Percentiles rank a stretch among this genome's conserved stretches.
These are phyloP conservation scores for Myotis planiceps DNA, from an alignment of 2,797 vertebrate genomes.

Conservation along the genomic window DNA sequence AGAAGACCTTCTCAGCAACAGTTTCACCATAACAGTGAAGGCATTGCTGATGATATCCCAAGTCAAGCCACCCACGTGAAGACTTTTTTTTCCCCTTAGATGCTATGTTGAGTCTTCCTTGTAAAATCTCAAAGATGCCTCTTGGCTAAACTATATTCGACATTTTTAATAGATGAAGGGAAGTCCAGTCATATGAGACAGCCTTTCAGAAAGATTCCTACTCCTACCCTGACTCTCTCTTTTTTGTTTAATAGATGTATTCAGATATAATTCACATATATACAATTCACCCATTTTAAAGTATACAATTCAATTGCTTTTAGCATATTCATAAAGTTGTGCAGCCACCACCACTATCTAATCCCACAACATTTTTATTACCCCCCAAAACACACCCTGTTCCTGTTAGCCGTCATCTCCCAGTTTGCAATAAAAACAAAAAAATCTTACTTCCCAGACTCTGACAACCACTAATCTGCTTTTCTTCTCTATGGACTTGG, in stretches of 20 bases:
- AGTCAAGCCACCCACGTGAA: neutral
- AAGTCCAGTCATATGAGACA: neutral
- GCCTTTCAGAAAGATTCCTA: neutral
- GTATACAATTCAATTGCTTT: neutral
- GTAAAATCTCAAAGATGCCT: neutral
- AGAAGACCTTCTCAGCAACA: neutral
- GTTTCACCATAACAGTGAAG: neutral
- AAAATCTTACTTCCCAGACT: neutral
- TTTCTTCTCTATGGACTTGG: constrained; percentile 19
- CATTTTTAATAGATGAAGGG: constrained; percentile 15
- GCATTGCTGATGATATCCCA: neutral
- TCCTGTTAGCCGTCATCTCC: neutral
- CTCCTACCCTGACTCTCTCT: neutral
- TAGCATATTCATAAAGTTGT: neutral
- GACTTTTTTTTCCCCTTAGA: neutral
- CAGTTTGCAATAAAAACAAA: neutral
- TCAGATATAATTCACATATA: neutral
- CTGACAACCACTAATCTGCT: neutral
- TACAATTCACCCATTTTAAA: neutral
- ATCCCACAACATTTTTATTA: neutral
- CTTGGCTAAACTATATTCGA: constrained; percentile 25
- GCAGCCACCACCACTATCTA: neutral
- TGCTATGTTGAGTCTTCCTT: neutral
- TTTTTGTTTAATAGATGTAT: neutral
- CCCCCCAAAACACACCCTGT: neutral